phyloP scores from a whole-genome alignment of 2,113 vertebrate species.

The Hypocryptadius cinnamomeus region DNA sequence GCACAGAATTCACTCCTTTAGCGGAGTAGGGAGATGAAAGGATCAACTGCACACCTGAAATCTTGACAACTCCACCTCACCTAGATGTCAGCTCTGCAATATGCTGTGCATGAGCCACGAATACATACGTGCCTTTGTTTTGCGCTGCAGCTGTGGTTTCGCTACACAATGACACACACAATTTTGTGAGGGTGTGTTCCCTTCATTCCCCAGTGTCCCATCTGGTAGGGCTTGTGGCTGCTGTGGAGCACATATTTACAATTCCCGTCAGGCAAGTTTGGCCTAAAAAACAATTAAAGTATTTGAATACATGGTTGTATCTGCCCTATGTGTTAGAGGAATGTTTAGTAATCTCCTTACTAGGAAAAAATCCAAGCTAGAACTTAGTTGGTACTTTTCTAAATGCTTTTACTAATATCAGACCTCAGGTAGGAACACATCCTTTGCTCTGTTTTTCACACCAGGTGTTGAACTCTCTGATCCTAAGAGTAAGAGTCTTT shows the following conservation, averaged over 20 bases:
- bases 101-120: not conserved
- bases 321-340: not conserved
- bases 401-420: constrained; percentile 15
- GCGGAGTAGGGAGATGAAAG: not conserved
- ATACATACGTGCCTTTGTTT: not conserved
- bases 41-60: not conserved
- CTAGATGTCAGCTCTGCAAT: not conserved
- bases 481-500: not conserved
- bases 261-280: constrained; percentile 31
- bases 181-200: not conserved
- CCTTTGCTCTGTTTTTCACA: not conserved
- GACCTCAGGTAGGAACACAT: not conserved
- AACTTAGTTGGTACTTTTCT: not conserved
- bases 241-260: constrained; percentile 9
- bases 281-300: constrained; percentile 6
- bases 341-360: constrained; percentile 29
- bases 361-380: constrained; percentile 36
- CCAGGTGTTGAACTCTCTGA: not conserved
- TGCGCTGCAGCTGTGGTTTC: not conserved
- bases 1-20: not conserved
- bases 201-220: not conserved
- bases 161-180: not conserved
- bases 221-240: constrained; percentile 10
- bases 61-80: not conserved
- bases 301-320: constrained; percentile 29